A percentile compares a stretch with the other conserved stretches of the same genome.
Evolutionary conservation across 2,113 vertebrate species (phyloP).

Genomic region (Clarias gariepinus): DNA sequence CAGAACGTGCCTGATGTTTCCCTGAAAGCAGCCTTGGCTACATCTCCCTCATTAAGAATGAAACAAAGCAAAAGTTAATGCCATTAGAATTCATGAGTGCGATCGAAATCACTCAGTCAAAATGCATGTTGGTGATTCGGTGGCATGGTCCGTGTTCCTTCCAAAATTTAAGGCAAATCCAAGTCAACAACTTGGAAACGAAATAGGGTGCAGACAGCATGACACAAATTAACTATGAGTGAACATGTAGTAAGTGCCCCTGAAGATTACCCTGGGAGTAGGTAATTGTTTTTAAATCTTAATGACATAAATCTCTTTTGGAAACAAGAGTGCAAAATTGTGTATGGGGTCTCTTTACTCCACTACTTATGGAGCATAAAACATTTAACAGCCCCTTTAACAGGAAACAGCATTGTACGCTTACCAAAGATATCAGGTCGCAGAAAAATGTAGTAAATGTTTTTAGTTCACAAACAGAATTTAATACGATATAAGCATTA

Average conservation of each 20-base stretch:
- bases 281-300: slow-evolving; percentile 59
- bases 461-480: slow-evolving; percentile 20
- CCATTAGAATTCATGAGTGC: slow-evolving; percentile 21
- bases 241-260: slow-evolving; percentile 57
- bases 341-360: slow-evolving; percentile 57
- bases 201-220: slow-evolving; percentile 56
- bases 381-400: slow-evolving; percentile 59
- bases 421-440: slow-evolving; percentile 16
- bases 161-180: slow-evolving; percentile 12
- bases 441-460: slow-evolving; percentile 1
- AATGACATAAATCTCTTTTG: slow-evolving; percentile 68
- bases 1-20: slow-evolving; percentile 26
- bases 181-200: slow-evolving; percentile 15
- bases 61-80: slow-evolving; percentile 28
- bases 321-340: slow-evolving; percentile 59
- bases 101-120: slow-evolving; percentile 1
- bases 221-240: slow-evolving; percentile 68
- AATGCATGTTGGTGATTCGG: neutral
- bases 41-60: slow-evolving; percentile 24
- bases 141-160: neutral
- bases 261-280: slow-evolving; percentile 56
- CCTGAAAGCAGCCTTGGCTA: slow-evolving; percentile 23
- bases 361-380: slow-evolving; percentile 69
- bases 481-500: slow-evolving; percentile 29
- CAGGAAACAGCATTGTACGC: slow-evolving; percentile 32